Evolutionary conservation across 2,888 invertebrate species (phyloP), one percentile per base, ranked within the genome.

Genomic region (Drosophila rubida): DNA sequence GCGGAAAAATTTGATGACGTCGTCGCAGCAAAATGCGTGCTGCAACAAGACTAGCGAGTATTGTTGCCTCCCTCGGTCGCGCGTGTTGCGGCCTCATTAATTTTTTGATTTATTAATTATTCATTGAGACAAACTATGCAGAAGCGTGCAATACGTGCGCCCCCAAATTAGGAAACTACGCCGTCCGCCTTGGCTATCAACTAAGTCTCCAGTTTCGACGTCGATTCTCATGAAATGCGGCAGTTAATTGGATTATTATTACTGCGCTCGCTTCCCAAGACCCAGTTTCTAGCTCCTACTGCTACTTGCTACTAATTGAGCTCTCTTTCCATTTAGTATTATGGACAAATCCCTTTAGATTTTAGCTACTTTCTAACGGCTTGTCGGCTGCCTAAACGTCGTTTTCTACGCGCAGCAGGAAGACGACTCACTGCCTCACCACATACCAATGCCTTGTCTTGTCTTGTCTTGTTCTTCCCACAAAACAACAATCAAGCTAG

Each of bases 71-170:
- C 25, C 6, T 25, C 25, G 25, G 19, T 23, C 23, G 68, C 82
- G 82, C 82, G 85, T 87, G 83, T 68, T 81, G 87, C 66, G 87
- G 85, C 87, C 82, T 82, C 88, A 86, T 86, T 87, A 86, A 87
- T 82, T 88, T 88, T 65, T 71, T 88, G 88, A 86, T 86, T 86
- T 88, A 86, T 88, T 87, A 87, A 84, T 87, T 88, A 82, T 87
- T 73, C 87, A 86, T 68, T 69, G 73, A 60, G 22, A 51, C 55
- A 76, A 66, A 66, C 69, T 77, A 73, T 61, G 68, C 68, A 63
- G 59, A 25, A 65, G 55, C 59, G 73, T 73, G 73, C 50, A 59
- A 54, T 58, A 61, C 64, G 70, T 55, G 51, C 68, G 49, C 30
- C 51, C 11, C 1, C 0, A 11, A 39, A 51, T 48, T 16, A 45